Conservation (phyloP, 2,797 vertebrate genomes). For the Manis crassicaudata region DNA sequence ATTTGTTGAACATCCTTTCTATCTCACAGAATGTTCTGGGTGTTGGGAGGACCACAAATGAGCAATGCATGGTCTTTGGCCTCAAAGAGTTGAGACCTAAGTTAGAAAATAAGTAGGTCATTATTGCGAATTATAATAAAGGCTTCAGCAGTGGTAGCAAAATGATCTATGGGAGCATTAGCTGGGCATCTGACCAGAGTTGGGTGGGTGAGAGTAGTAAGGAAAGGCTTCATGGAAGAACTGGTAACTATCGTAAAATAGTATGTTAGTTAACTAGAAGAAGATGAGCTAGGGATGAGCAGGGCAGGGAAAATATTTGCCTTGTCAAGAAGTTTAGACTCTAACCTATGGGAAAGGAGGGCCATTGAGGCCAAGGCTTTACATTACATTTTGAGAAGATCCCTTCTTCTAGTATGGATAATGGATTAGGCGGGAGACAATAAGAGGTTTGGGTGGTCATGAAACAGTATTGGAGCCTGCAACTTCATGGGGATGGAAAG, state of each 20-base stretch:
- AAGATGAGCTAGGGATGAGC: background rate
- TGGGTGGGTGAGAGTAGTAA: background rate
- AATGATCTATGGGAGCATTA: background rate
- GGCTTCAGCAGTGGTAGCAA: background rate
- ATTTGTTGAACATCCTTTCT: background rate
- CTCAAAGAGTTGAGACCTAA: background rate
- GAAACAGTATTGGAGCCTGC: background rate
- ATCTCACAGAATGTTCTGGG: background rate
- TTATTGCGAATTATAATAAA: background rate
- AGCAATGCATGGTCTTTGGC: background rate
- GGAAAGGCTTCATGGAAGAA: background rate
- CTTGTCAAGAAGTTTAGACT: background rate
- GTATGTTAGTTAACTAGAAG: background rate
- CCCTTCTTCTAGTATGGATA: background rate
- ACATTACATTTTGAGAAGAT: background rate
- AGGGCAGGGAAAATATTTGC: background rate
- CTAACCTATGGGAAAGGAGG: background rate
- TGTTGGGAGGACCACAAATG: background rate
- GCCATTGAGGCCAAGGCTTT: background rate
- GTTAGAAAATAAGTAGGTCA: background rate
- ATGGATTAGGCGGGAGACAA: background rate
- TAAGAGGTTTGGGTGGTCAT: background rate
- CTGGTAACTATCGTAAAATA: constrained; percentile 34
- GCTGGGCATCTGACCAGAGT: background rate
- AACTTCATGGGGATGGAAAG: background rate